phyloP scores from a whole-genome alignment of 1,140 invertebrate species.

The Daktulosphaira vitifoliae region DNA sequence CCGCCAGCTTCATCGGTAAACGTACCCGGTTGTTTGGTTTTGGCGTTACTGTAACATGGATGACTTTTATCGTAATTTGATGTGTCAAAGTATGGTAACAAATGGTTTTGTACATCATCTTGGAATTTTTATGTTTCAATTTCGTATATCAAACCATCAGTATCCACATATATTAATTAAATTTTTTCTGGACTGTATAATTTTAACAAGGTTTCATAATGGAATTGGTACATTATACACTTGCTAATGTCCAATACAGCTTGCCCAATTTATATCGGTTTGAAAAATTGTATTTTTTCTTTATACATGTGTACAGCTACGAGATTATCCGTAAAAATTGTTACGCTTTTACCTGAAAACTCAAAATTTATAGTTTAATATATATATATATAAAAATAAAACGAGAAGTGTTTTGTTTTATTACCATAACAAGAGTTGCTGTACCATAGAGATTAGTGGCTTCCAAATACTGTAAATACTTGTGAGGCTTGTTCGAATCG shows the following conservation, averaged over 20 bases:
- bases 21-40: background rate
- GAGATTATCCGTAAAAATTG: no score
- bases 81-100: background rate
- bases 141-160: background rate
- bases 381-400: no score
- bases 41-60: background rate
- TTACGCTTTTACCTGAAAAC: no score
- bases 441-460: background rate
- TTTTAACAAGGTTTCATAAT: conserved; percentile 25
- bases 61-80: background rate
- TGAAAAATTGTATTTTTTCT: conserved; percentile 23
- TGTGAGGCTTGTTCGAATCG: no score
- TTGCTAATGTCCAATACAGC: conserved; percentile 34
- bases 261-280: conserved; percentile 33
- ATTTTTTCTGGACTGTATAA: no score
- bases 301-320: conserved; percentile 10
- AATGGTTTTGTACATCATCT: background rate
- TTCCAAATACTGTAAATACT: background rate
- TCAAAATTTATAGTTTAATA: no score
- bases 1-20: background rate
- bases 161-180: no score
- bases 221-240: conserved; percentile 32
- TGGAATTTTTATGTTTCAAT: background rate
- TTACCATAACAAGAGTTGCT: background rate
- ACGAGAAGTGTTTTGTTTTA: no score